Percentiles rank a stretch among this genome's conserved stretches.
phyloP scores from a whole-genome alignment of 2,888 invertebrate genomes.

The Ptilodon capucinus region DNA sequence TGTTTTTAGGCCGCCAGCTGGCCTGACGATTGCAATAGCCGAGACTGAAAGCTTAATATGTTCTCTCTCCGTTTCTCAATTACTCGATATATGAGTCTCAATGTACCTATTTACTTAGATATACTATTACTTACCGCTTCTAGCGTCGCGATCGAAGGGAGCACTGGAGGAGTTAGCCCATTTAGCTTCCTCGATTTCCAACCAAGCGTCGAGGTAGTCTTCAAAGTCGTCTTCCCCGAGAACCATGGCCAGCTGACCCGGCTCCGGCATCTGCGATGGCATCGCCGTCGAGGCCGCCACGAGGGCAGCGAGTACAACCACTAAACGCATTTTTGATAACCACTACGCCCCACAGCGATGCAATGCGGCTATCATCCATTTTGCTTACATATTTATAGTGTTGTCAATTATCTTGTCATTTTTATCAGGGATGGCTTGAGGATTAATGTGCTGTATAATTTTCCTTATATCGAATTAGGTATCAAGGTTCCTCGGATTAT shows the following conservation, averaged over 20 bases:
- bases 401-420: slow-evolving; percentile 6
- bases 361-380: slow-evolving; percentile 7
- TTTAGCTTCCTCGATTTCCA: slow-evolving; percentile 53
- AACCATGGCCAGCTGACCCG: slow-evolving; percentile 57
- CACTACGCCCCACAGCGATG: slow-evolving; percentile 5
- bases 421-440: too few relatives aligned
- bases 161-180: slow-evolving; percentile 40
- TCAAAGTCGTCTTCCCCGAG: slow-evolving; percentile 74
- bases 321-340: slow-evolving; percentile 23
- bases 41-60: too few relatives aligned
- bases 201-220: slow-evolving; percentile 70
- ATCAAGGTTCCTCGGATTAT: too few relatives aligned
- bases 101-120: too few relatives aligned
- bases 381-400: slow-evolving; percentile 19
- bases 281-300: slow-evolving; percentile 38
- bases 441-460: too few relatives aligned
- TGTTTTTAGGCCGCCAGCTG: too few relatives aligned
- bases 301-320: slow-evolving; percentile 36
- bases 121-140: slow-evolving; percentile 51
- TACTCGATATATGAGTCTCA: too few relatives aligned
- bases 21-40: too few relatives aligned
- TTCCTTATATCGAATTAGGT: too few relatives aligned
- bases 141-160: slow-evolving; percentile 8
- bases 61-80: too few relatives aligned
- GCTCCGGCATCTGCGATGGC: slow-evolving; percentile 53